Base-by-base conservation (phyloP, 2,888 invertebrate genomes). In the Drosophila cracens region DNA sequence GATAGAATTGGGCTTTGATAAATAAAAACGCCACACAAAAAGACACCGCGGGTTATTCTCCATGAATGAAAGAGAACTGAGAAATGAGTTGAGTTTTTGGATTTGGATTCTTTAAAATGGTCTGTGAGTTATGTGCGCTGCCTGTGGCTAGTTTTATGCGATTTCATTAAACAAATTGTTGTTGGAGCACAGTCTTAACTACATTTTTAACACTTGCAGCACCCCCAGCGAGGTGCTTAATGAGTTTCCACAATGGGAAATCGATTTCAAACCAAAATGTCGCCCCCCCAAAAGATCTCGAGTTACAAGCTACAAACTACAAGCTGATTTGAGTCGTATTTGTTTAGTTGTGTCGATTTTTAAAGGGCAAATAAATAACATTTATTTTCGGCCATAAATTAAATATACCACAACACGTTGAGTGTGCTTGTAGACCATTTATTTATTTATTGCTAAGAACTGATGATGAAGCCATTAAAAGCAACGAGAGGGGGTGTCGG, bases 151-250 rank as follows among this genome's bases (percentile, higher is more conserved):
- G 31, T 74, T 76, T 63, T 70, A 84, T 73, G 70, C 60, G 72
- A 66, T 81, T 71, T 74, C 54, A 67, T 59, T 69, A 87, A 77
- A 85, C 83, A 86, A 84, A 86, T 82, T 82, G 75, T 83, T 81
- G 81, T 73, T 68, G 57, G 54, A 53, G 75, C 73, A 72, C 57
- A 49, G 74, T 70, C 56, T 78, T 84, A 86, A 86, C 88, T 83
- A 82, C 72, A 71, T 86, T 82, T 88, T 86, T 88, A 86, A 86
- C 85, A 86, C 85, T 86, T 83, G 82, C 70, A 64, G 70, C 78
- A 69, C 70, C 70, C 82, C 82, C 62, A 65, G 73, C 71, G 75
- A 53, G 70, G 27, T 27, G 27, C 61, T 36, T 74, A 78, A 80
- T 80, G 79, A 74, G 43, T 59, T 56, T 60, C 57, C 53, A 59